phyloP scores from a whole-genome alignment of 2,113 vertebrate genomes.

The Chitala chitala region DNA sequence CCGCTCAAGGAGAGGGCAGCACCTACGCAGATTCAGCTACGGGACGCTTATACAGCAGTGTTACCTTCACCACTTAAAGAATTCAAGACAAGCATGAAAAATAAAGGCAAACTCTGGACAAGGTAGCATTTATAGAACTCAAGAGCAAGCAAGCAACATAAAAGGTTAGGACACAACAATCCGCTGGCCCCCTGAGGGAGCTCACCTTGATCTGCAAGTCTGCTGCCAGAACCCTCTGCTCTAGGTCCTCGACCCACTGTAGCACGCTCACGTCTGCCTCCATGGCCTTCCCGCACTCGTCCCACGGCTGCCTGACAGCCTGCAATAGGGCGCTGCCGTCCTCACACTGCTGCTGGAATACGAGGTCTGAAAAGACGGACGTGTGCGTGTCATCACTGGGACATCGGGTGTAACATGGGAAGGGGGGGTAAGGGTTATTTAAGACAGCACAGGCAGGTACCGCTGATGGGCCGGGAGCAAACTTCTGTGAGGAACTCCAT shows the following conservation, averaged over 20 bases:
- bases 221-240: conserved; percentile 77
- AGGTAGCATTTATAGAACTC: too few relatives aligned
- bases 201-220: conserved; percentile 86
- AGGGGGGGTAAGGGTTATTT: not conserved
- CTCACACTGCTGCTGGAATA: conserved; percentile 66
- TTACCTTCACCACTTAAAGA: too few relatives aligned
- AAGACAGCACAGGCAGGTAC: conserved; percentile 56
- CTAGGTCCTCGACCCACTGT: conserved; percentile 89
- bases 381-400: not conserved
- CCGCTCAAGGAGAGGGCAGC: too few relatives aligned
- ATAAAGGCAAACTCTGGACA: too few relatives aligned
- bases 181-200: not conserved
- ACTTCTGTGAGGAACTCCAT: conserved; percentile 81
- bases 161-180: too few relatives aligned
- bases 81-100: too few relatives aligned
- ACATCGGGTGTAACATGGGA: too few relatives aligned
- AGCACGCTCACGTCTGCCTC: conserved; percentile 75
- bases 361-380: conserved; percentile 55
- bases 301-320: conserved; percentile 71
- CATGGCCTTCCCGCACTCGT: conserved; percentile 68
- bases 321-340: conserved; percentile 50
- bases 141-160: not conserved
- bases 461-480: conserved; percentile 65
- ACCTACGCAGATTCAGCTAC: too few relatives aligned
- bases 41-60: too few relatives aligned